phyloP scores from a whole-genome alignment of 2,797 vertebrate genomes.

The Lophius americanus region DNA sequence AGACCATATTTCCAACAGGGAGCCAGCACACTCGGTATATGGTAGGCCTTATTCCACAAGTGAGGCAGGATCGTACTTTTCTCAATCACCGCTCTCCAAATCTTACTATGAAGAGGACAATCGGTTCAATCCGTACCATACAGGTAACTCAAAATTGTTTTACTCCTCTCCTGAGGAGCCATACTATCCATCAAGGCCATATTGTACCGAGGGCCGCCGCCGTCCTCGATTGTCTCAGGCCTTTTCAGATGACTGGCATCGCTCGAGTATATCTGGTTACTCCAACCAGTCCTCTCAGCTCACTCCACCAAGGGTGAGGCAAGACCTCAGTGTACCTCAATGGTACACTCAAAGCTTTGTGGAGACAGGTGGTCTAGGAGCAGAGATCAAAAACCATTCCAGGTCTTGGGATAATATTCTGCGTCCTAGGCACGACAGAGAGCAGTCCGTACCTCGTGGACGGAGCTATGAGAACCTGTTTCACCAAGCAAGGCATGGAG shows the following conservation, averaged over 20 bases:
- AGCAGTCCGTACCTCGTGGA: slow-evolving; percentile 87
- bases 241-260: slow-evolving; percentile 88
- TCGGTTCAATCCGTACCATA: slow-evolving; percentile 77
- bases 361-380: slow-evolving; percentile 84
- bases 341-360: slow-evolving; percentile 86
- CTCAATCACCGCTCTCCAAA: slow-evolving; percentile 85
- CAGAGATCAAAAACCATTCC: slow-evolving; percentile 89
- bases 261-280: slow-evolving; percentile 84
- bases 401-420: slow-evolving; percentile 98
- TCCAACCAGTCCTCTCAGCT: slow-evolving; percentile 82
- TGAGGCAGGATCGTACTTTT: slow-evolving; percentile 85
- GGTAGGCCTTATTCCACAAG: slow-evolving; percentile 84
- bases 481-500: slow-evolving; percentile 80
- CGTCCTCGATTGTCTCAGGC: slow-evolving; percentile 83
- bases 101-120: slow-evolving; percentile 85
- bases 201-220: slow-evolving; percentile 86
- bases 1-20: slow-evolving; percentile 76
- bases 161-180: slow-evolving; percentile 82
- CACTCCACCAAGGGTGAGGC: slow-evolving; percentile 77
- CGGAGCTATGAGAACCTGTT: slow-evolving; percentile 95
- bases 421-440: slow-evolving; percentile 81
- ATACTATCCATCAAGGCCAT: slow-evolving; percentile 78
- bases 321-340: slow-evolving; percentile 81
- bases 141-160: slow-evolving; percentile 78
- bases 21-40: slow-evolving; percentile 70